Evolutionary conservation across 2,113 vertebrate genomes (phyloP), one percentile per base, ranked within the genome.

Genomic region (Hymenochirus boettgeri): DNA sequence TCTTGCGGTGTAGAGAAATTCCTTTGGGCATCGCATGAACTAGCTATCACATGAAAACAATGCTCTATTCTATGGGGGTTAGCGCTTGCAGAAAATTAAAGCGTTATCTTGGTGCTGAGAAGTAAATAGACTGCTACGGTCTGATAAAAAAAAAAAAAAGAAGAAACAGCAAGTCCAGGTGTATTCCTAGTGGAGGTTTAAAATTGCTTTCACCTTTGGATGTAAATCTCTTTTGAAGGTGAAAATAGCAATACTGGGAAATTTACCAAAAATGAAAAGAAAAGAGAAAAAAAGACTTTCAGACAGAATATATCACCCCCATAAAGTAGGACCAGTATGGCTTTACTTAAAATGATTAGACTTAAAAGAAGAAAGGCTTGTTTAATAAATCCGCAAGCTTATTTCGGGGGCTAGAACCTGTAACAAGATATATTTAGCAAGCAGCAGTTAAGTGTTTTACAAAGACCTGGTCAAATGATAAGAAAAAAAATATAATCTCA

Each of bases 151-250:
- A 76, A 74, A 82, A 71, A n/a, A 72, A 78, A 72, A 76, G 75
- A 73, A 82, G 76, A 79, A 74, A 77, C 79, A 76, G 72, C 75
- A 76, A 76, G 72, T 73, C 71, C 47, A 74, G 75, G 66, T 79
- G 74, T 75, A 79, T 73, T 74, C 72, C 79, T 76, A 72, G 71
- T 74, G 75, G 76, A 79, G 76, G 77, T 77, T 79, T 72, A 72
- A 78, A 77, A 74, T 75, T 70, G 77, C 76, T 80, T 79, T 79
- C 80, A 82, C 72, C 74, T 77, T 71, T 67, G 55, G 57, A 83
- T 82, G 77, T 76, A 80, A 82, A 82, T 77, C 69, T 71, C 73
- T 55, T 71, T 79, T 77, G 75, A 80, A 82, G 77, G 80, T 83
- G 75, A 79, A 61, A 76, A 74, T 63, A 71, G 71, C 75, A 76